Base-by-base conservation (phyloP, 1,140 invertebrate genomes). In the Drosophila baimaii region DNA sequence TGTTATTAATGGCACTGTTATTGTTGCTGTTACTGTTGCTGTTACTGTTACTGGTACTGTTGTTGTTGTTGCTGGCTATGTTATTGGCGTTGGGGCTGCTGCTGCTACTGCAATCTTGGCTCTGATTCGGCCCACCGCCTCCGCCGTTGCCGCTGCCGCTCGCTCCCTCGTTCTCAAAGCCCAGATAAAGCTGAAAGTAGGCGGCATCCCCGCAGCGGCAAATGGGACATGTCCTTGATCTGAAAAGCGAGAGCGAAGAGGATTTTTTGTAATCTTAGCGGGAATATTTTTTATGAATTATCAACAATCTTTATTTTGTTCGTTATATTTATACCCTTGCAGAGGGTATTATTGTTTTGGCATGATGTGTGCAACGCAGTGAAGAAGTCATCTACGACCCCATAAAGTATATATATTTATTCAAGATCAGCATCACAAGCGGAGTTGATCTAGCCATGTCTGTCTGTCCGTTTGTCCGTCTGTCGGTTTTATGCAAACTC, bases 161-260 rank as follows among this genome's bases (percentile, higher is more conserved):
- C 12, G n/a, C 12, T 21, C n/a, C 33, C n/a, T 9, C 13, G 41
- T 65, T 59, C 2, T 83, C 81, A 39, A 83, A 84, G 49, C 71
- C 44, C 37, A 83, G 69, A 79, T 63, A 83, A 27, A 83, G 77
- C 21, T 83, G 70, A 7, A 84, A 72, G 37, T 44, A 79, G 8
- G 37, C 31, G 15, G 33, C 19, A 47, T 55, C 47, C 6, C 37
- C 17, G 12, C 39, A 63, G 29, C 81, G 81, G 43, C 81, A 83
- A 59, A 84, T 76, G 29, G 81, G 81, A 13, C 81, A 83, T 19
- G 57, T 51, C n/a, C 13, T 44, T 37, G 80, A 83, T 37, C 80
- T 83, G 43, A 1, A 83, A 66, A 63, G 37, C 21, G 9, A 19
- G 19, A 54, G 31, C 2, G 33, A 4, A 23, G 19, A 5, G 19